Percentiles rank a stretch among this genome's conserved stretches.
Evolutionary conservation across 2,888 invertebrate genomes (phyloP).

Genomic region (Agonopterix heracliana): DNA sequence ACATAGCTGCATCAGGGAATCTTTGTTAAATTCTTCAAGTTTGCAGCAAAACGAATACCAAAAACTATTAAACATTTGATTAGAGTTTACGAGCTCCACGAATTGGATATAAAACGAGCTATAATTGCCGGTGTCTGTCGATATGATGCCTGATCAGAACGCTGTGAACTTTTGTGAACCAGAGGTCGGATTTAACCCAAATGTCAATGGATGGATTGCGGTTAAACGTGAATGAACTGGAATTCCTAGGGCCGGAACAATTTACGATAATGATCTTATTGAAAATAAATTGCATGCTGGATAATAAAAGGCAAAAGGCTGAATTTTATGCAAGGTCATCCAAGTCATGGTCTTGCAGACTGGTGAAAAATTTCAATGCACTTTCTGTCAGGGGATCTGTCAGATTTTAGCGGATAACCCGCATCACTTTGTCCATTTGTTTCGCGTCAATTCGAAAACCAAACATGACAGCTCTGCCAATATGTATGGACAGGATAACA

Average conservation of each 20-base stretch:
- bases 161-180: constrained; percentile 33
- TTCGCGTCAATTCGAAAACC: constrained; percentile 16
- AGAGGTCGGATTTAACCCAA: constrained; percentile 34
- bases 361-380: constrained; percentile 1
- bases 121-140: constrained; percentile 31
- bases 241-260: constrained; percentile 4
- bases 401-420: not conserved
- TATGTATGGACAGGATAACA: constrained; percentile 7
- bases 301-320: constrained; percentile 2
- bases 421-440: constrained; percentile 9
- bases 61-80: not conserved
- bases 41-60: not conserved
- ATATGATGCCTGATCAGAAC: constrained; percentile 22
- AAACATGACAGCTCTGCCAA: constrained; percentile 29
- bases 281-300: constrained; percentile 18
- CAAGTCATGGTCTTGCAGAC: not conserved
- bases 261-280: constrained; percentile 15
- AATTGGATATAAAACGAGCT: constrained; percentile 33
- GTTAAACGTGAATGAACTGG: constrained; percentile 15
- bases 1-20: not conserved
- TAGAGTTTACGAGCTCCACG: constrained; percentile 25
- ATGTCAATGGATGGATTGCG: constrained; percentile 24
- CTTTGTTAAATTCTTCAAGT: too few species aligned
- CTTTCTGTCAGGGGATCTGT: constrained; percentile 2
- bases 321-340: constrained; percentile 5